Evolutionary conservation across 2,113 vertebrate species (phyloP).

Genomic region (Elephas maximus): DNA sequence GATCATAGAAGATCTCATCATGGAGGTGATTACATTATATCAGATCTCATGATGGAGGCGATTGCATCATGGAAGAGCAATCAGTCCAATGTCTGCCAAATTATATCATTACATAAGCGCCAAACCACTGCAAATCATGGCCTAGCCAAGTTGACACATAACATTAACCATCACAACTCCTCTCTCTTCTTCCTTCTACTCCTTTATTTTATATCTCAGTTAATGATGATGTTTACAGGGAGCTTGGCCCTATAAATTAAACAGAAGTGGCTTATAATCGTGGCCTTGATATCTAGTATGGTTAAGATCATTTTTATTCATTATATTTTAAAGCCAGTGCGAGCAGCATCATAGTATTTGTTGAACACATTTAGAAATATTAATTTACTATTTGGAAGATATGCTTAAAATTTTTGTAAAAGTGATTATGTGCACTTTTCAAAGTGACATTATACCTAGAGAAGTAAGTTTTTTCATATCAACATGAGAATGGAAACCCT

Average conservation of each 20-base stretch:
- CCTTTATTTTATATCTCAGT: neutral
- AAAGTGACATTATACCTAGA: neutral
- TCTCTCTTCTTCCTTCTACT: neutral
- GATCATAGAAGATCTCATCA: too few species aligned
- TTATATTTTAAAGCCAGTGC: neutral
- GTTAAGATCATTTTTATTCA: neutral
- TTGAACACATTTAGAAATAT: neutral
- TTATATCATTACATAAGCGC: too few species aligned
- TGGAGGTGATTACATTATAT: too few species aligned
- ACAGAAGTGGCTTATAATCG: neutral
- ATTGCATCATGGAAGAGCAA: too few species aligned
- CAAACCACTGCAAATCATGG: too few species aligned
- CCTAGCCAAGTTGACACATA: too few species aligned
- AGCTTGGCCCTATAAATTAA: neutral
- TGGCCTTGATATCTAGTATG: neutral
- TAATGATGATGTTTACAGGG: neutral
- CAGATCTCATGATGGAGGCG: too few species aligned
- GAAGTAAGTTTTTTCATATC: neutral
- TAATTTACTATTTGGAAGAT: neutral
- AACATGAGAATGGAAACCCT: neutral
- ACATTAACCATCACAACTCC: neutral
- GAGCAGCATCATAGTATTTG: neutral
- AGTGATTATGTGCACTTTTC: neutral
- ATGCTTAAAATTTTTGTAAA: neutral
- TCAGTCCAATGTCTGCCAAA: too few species aligned